Evolutionary conservation across 2,797 vertebrate species (phyloP), one percentile per base, ranked within the genome.

Genomic region (Micrastur ruficollis): DNA sequence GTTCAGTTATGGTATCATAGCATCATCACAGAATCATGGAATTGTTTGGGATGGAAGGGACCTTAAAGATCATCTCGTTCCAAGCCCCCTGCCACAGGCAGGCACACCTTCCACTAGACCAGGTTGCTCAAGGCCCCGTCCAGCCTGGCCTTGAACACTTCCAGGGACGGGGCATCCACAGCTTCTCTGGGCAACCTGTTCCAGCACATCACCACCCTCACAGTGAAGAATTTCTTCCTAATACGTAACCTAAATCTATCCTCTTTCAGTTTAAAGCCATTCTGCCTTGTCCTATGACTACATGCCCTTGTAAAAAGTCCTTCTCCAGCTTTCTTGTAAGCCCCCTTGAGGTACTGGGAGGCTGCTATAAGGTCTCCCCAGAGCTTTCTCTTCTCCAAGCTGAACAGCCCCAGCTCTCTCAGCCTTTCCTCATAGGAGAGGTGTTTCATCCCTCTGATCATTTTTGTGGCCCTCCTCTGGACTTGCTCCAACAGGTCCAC

Each of bases 11-110:
- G 61, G 62, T 22, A 44, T 36, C 19, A 22, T 2, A 34, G 36
- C 73, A 73, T 67, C 11, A 73, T n/a, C 53, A 46, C 7, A 79
- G 47, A 50, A 56, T 31, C 36, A 27, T 49, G 22, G 20, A 79
- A 88, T 38, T 13, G 14, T 56, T 56, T 79, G 27, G 11, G 5
- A 29, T 47, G n/a, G 36, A 73, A 32, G 5, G 14, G 12, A 67
- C 18, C 26, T 29, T 10, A 50, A 56, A 14, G 5, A 12, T 17
- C 1, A 1, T 16, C 27, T 34, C 17, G 12, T 38, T 83, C 52
- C 23, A 53, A 18, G 1, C 0, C 0, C 4, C n/a, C 18, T 52
- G 6, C 36, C 10, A 47, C 2, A 3, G 14, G 9, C 25, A 65
- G 34, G 16, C 15, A 42, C 34, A 61, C 5, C 5, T 23, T 79